Base-by-base conservation (phyloP, 2,113 vertebrate species). In the Sphaerodactylus townsendi region DNA sequence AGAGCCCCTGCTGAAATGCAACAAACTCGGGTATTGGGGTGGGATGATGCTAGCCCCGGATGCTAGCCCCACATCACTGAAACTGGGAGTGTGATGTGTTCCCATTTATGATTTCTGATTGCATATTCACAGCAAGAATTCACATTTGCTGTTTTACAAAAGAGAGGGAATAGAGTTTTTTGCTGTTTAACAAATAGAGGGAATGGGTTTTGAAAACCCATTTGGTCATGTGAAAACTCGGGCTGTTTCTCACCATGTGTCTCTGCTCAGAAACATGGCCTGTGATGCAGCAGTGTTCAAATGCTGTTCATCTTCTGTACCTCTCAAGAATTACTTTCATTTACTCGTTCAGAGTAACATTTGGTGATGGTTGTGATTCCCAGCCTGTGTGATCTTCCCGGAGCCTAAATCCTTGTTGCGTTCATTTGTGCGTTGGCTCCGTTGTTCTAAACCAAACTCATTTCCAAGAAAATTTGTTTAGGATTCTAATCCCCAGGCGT, bases 1-100 rank as follows among this genome's bases (percentile, higher is more conserved):
- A 11, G 4, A 28, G n/a, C 46, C 10, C n/a, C 70, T 30, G 35
- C 33, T 48, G 30, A 50, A 35, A 66, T 83, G 62, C 28, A 64
- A 64, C 50, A 9, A 3, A 30, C 5, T 14, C 21, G 17, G 25
- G 10, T 25, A 25, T 1, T 15, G 19, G 1, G 10, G 13, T 35
- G 19, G 23, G 19, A 10, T 21, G 48, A 46, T 37, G 79, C 6
- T 46, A 39, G 46, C 39, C 1, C 11, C 15, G 5, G n/a, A 11
- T 1, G 23, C 15, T 48, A n/a, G n/a, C n/a, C n/a, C n/a, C n/a
- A n/a, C n/a, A n/a, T n/a, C n/a, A 82, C 81, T 64, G 37, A 70
- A 79, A 89, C 87, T 6, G 79, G 84, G 88, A 92, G 84, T 76
- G 90, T 85, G 82, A 89, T 0, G 79, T 4, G 7, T 79, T 85